Evolutionary conservation across 2,888 invertebrate genomes (phyloP), one percentile per base, ranked within the genome.

Genomic region (Macropis europaea): DNA sequence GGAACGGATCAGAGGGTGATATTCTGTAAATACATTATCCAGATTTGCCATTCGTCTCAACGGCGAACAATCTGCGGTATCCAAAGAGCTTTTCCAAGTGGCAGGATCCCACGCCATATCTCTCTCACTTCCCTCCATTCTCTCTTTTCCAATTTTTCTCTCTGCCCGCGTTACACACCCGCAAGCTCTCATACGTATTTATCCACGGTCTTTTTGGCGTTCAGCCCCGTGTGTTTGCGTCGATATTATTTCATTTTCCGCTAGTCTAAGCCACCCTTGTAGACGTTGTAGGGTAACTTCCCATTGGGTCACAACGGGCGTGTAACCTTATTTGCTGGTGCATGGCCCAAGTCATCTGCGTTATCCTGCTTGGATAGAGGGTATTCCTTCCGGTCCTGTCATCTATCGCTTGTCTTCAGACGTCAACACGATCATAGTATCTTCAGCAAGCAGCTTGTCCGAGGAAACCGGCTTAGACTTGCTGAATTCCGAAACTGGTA

Each of bases 161-260:
- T n/a, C 13, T 15, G 4, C 38, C 26, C 32, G 17, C 38, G 38
- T 69, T 67, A 53, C 32, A 59, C 48, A 60, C 45, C 57, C 40
- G 34, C 57, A 71, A 70, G 75, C 71, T 77, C 84, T 73, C 76
- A 79, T 72, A 77, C 77, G 82, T 82, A 82, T 84, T 81, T 82
- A 79, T 78, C 68, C 62, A 66, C 47, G 56, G 67, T 64, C 72
- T 77, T 77, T 82, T 82, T 70, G 68, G 74, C 57, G 67, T 59
- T 63, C 74, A 47, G 66, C 68, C 69, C 67, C 69, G 66, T 66
- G 69, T 81, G 81, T 81, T 82, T 77, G 62, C 69, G 63, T 47
- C 79, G 77, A 81, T 84, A 82, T 84, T 85, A 85, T 85, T 84
- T 85, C 82, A 84, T 85, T 85, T 85, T 85, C 85, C 84, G 85